Evolutionary conservation across 2,113 vertebrate species (phyloP), one percentile per base, ranked within the genome.

Genomic region (Fregetta grallaria): DNA sequence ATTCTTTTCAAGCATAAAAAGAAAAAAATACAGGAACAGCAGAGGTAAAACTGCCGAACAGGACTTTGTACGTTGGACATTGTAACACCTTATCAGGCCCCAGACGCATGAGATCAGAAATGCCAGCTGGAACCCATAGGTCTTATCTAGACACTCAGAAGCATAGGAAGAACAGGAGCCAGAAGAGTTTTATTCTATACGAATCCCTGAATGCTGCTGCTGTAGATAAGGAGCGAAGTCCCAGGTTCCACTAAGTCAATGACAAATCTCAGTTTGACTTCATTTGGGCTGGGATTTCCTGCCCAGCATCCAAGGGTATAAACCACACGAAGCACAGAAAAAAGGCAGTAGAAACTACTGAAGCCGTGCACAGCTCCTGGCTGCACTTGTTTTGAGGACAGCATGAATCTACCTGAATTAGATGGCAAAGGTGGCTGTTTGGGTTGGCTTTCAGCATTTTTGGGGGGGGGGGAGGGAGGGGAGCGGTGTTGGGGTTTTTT

Each of bases 271-370:
- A 1, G 47, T 80, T 94, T 97, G 94, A 97, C 66, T 97, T 97
- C 94, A 97, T 94, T 70, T 94, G 95, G 96, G 96, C 62, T 92
- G 95, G 96, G 94, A 94, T 95, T 95, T 97, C 96, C 95, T 96
- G 90, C n/a, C 79, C 72, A 92, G 36, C 58, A 95, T 86, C 83
- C 71, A 94, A 65, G 80, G 14, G 53, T 88, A 70, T 91, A 92
- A 94, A 25, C 13, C 59, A 77, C 22, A 26, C 58, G 85, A 92
- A 89, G 77, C 61, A 73, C 77, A 94, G 91, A 86, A 95, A 94
- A 95, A 94, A 88, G 52, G 89, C 65, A 85, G 89, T 58, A 94
- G 84, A 75, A 95, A 85, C 45, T 56, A 36, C 83, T 45, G 47
- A 94, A 78, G 55, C 75, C 10, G 2, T 32, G 44, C n/a, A 58